phyloP scores from a whole-genome alignment of 1,140 invertebrate species.

The Drosophila bocqueti region DNA sequence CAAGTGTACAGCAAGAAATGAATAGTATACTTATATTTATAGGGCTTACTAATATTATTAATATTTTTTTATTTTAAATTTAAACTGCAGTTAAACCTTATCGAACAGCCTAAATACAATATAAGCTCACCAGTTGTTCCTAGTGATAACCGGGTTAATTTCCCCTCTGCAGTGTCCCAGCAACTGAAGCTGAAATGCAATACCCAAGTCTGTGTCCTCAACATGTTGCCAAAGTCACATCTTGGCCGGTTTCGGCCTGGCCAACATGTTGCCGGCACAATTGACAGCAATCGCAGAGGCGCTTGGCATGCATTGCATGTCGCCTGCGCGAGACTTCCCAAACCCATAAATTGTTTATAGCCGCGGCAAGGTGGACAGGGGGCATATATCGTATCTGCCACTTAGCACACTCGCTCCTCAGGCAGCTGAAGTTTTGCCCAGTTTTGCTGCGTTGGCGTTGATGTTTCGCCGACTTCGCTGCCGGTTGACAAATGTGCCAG shows the following conservation, averaged over 20 bases:
- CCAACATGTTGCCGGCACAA: constrained; percentile 54
- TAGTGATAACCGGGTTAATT: neutral
- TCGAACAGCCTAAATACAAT: neutral
- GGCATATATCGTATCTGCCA: constrained; percentile 46
- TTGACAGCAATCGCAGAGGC: constrained; percentile 81
- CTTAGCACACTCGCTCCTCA: constrained; percentile 56
- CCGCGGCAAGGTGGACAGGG: constrained; percentile 42
- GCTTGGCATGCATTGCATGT: constrained; percentile 78
- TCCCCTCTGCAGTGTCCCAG: neutral
- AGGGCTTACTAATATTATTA: too few relatives aligned
- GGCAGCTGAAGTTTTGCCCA: constrained; percentile 41
- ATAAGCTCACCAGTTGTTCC: neutral
- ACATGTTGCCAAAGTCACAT: constrained; percentile 23
- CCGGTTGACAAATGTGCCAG: constrained; percentile 76
- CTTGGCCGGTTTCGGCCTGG: constrained; percentile 5
- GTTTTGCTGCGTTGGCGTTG: constrained; percentile 72
- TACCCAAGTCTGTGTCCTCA: neutral
- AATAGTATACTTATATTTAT: neutral
- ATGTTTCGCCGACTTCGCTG: constrained; percentile 76
- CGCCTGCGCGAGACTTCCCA: constrained; percentile 61
- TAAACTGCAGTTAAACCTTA: neutral
- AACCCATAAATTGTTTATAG: constrained; percentile 81
- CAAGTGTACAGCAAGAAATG: neutral
- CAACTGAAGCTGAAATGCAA: constrained; percentile 4
- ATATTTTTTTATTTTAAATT: neutral